phyloP scores from a whole-genome alignment of 2,888 invertebrate genomes.

The Ellobium chinense region DNA sequence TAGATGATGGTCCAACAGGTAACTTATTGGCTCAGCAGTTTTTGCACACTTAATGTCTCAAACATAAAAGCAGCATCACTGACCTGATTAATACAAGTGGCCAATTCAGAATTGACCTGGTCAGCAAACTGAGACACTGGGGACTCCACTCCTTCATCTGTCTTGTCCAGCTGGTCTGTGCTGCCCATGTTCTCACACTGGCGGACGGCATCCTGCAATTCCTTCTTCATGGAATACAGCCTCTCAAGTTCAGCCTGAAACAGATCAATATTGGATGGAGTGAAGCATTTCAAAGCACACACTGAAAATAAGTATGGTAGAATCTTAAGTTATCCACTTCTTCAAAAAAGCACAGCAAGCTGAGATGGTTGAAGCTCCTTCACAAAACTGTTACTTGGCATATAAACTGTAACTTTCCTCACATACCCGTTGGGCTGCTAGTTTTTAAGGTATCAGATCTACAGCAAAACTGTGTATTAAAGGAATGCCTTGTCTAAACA shows the following conservation, averaged over 20 bases:
- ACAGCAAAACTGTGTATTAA: too few relatives aligned
- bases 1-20: too few relatives aligned
- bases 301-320: too few relatives aligned
- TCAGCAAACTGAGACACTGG: conserved; percentile 61
- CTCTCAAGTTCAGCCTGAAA: conserved; percentile 87
- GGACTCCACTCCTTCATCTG: conserved; percentile 81
- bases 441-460: too few relatives aligned
- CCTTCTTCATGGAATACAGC: conserved; percentile 91
- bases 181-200: conserved; percentile 88
- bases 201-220: conserved; percentile 91
- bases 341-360: too few relatives aligned
- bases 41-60: not conserved
- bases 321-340: too few relatives aligned
- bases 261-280: not conserved
- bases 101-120: conserved; percentile 59
- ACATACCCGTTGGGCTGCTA: too few relatives aligned
- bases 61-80: not conserved
- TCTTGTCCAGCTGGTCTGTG: conserved; percentile 90
- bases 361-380: too few relatives aligned
- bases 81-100: conserved; percentile 66
- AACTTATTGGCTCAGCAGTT: not conserved
- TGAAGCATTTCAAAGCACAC: too few relatives aligned
- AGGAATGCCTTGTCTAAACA: too few relatives aligned
- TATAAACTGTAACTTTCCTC: too few relatives aligned
- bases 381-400: too few relatives aligned